Base-by-base conservation (phyloP, 2,888 invertebrate species). In the Heterodera filipjevi region DNA sequence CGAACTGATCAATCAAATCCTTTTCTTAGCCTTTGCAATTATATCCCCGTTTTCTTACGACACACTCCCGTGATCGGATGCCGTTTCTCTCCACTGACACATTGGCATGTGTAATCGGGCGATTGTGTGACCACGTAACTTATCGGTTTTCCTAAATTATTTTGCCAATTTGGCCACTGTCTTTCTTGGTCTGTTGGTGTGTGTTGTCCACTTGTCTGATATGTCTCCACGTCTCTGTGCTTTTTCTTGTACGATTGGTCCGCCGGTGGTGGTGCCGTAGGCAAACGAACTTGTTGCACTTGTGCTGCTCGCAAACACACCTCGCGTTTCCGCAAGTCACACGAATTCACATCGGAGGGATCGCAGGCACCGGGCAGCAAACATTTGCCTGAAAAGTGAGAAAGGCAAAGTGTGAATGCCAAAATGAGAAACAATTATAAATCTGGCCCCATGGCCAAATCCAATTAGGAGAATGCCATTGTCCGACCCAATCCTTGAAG, bases 51-150 rank as follows among this genome's bases (percentile, higher is more conserved):
- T 19, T 49, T 19, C 88, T 86, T 71, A 86, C 87, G 81, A 84
- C 89, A 89, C 72, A 89, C 82, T 30, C 82, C 86, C 27, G 89
- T 89, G 68, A 88, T 85, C 12, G 87, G 83, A 79, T 89, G 89
- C 27, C 89, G 80, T 49, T 83, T 81, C 78, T 87, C 87, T 22
- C 84, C 83, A 30, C 81, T 72, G 12, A 82, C 84, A 77, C 89
- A 89, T 80, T 89, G 89, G 78, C 89, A 89, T 12, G 86, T 89
- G 82, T 84, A 84, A 74, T 86, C 85, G 68, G 82, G 82, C 14
- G 84, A 86, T 10, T 81, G 82, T 16, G 76, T 19, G 75, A 85
- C 0, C 27, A 68, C 33, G 33, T 68, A 68, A 35, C 68, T n/a
- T 32, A 68, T 32, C 35, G 32, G 68, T 2, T 68, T 32, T 19